Percentiles rank a stretch among this genome's conserved stretches.
Evolutionary conservation across 1,140 invertebrate genomes (phyloP).

Genomic region (Steinernema feltiae): DNA sequence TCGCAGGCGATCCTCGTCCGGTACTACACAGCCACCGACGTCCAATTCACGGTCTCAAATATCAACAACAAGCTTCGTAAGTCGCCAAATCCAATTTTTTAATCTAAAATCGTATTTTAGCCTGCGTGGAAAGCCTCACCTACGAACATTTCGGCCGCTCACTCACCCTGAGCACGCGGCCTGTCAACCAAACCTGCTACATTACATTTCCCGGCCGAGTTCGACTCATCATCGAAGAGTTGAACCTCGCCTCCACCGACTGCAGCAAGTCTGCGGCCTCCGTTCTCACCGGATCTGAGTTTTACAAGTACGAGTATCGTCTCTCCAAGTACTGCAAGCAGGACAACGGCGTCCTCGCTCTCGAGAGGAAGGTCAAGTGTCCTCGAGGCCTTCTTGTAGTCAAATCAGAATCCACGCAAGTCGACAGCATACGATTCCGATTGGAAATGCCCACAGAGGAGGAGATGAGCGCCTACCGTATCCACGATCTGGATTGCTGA

Average conservation of each 20-base stretch:
- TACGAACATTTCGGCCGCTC: neutral
- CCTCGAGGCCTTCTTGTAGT: neutral
- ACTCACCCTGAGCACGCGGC: neutral
- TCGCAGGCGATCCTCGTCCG: neutral
- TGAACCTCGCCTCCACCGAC: neutral
- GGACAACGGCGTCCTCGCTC: neutral
- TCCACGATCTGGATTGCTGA: neutral
- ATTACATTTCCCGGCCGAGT: neutral
- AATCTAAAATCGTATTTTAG: neutral
- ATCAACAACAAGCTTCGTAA: too few species aligned
- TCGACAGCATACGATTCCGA: neutral
- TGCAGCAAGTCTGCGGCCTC: neutral
- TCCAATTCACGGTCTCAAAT: neutral
- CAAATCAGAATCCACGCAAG: neutral
- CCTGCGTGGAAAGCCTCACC: neutral
- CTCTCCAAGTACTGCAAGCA: neutral
- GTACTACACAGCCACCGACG: neutral
- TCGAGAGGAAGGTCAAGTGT: neutral
- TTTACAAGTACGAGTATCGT: neutral
- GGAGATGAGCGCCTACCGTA: neutral
- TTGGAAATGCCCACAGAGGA: neutral
- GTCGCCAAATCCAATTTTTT: neutral
- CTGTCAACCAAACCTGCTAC: neutral
- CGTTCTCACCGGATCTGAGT: neutral
- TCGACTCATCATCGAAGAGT: neutral